phyloP scores from a whole-genome alignment of 2,797 vertebrate genomes.

The Catamblyrhynchus diadema region DNA sequence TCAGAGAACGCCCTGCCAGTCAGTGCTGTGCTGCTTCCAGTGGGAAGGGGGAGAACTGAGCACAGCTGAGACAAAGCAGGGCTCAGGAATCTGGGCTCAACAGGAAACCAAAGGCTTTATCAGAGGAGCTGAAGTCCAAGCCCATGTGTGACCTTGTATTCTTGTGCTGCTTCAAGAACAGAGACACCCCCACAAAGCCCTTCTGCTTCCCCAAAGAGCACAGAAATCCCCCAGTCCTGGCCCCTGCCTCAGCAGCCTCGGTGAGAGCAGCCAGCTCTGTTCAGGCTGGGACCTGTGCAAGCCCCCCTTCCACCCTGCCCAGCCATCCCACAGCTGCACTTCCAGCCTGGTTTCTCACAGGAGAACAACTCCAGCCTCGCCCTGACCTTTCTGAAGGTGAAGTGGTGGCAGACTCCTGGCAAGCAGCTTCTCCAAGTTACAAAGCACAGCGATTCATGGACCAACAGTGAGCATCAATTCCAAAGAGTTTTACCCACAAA shows the following conservation, averaged over 20 bases:
- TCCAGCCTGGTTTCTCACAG: neutral
- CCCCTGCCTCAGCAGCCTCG: neutral
- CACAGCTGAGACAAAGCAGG: neutral
- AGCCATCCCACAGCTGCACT: neutral
- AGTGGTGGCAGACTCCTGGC: neutral
- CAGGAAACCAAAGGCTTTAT: neutral
- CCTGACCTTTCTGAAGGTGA: neutral
- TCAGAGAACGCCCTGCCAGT: rapidly evolving
- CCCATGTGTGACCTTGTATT: rapidly evolving
- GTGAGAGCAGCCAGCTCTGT: neutral
- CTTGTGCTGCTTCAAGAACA: neutral
- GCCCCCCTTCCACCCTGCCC: neutral
- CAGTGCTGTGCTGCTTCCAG: neutral
- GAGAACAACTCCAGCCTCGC: neutral
- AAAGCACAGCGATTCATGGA: neutral
- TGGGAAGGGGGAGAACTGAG: neutral
- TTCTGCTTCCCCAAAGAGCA: neutral
- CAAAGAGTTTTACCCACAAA: neutral
- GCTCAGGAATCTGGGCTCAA: neutral
- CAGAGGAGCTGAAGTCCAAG: neutral
- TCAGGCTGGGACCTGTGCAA: neutral
- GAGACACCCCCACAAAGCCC: neutral
- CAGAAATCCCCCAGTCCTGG: neutral
- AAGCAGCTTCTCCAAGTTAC: neutral
- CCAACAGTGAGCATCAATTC: neutral